These are phyloP conservation scores for Lynx canadensis DNA, from an alignment of 2,113 vertebrate species.

Conservation along the genomic window DNA sequence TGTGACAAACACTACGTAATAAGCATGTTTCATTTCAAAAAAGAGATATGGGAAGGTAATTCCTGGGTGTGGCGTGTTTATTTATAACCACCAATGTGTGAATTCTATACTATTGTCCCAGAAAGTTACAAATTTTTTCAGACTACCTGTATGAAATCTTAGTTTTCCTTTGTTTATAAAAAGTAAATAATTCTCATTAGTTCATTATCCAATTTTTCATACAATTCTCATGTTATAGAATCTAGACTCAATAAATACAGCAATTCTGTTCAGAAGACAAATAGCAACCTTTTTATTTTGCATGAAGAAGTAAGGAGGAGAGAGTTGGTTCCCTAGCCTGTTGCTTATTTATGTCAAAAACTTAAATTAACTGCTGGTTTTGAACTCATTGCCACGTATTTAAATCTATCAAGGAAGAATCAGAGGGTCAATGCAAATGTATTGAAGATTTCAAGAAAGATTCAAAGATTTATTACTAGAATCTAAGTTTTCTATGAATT, in stretches of 20 bases:
- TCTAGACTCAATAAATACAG: background rate
- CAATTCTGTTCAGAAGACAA: background rate
- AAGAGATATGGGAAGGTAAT: background rate
- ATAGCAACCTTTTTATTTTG: background rate
- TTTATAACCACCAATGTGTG: background rate
- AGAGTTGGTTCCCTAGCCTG: background rate
- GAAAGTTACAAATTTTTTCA: background rate
- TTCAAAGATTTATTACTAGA: slow-evolving; percentile 45
- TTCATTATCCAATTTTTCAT: background rate
- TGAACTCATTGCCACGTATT: slow-evolving; percentile 10
- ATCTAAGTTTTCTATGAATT: slow-evolving; percentile 11
- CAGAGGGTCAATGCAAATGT: slow-evolving; percentile 28
- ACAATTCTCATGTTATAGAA: background rate
- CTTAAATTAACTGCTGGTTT: slow-evolving; percentile 48
- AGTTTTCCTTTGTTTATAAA: background rate
- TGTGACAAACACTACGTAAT: background rate
- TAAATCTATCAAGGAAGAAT: slow-evolving; percentile 46
- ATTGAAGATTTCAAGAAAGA: slow-evolving; percentile 39
- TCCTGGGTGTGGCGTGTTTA: background rate
- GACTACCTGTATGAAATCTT: background rate
- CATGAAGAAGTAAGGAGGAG: background rate
- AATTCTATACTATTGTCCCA: background rate
- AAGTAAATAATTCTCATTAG: background rate
- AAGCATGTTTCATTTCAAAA: background rate
- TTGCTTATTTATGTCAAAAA: slow-evolving; percentile 24